phyloP scores from a whole-genome alignment of 2,888 invertebrate species.

The Phalera bucephala region DNA sequence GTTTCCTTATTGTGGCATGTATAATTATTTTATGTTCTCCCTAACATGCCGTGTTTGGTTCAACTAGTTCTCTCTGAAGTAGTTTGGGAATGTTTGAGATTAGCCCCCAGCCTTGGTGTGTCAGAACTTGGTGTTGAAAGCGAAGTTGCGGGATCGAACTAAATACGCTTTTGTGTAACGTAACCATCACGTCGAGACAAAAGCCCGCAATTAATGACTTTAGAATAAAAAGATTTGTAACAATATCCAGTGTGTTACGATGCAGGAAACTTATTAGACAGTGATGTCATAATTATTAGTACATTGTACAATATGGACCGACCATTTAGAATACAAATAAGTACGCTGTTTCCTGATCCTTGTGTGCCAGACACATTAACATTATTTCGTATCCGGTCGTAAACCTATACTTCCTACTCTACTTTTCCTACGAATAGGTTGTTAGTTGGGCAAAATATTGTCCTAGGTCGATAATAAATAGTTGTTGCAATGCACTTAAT shows the following conservation, averaged over 20 bases:
- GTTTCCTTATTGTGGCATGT: constrained; percentile 17
- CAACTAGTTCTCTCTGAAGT: constrained; percentile 24
- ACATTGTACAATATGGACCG: too few species aligned
- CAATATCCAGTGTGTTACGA: background rate
- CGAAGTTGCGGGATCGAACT: background rate
- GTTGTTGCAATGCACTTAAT: too few species aligned
- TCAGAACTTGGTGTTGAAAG: constrained; percentile 15
- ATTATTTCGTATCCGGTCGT: too few species aligned
- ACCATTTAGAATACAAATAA: too few species aligned
- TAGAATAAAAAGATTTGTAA: background rate
- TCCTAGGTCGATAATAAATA: too few species aligned
- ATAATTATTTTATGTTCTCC: constrained; percentile 11
- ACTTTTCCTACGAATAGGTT: too few species aligned
- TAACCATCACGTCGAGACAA: background rate
- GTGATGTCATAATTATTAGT: constrained; percentile 11
- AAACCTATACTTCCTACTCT: too few species aligned
- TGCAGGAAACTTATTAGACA: constrained; percentile 12
- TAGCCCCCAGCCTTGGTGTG: constrained; percentile 5
- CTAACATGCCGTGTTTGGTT: constrained; percentile 1
- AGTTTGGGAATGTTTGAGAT: constrained; percentile 42
- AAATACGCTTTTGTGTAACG: constrained; percentile 1
- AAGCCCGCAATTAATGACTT: background rate
- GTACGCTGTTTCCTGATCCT: too few species aligned
- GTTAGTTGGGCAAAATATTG: too few species aligned
- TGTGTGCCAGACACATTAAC: too few species aligned